These are phyloP conservation scores for Podarcis lilfordi DNA, from an alignment of 2,797 vertebrate genomes.

Conservation along the genomic window DNA sequence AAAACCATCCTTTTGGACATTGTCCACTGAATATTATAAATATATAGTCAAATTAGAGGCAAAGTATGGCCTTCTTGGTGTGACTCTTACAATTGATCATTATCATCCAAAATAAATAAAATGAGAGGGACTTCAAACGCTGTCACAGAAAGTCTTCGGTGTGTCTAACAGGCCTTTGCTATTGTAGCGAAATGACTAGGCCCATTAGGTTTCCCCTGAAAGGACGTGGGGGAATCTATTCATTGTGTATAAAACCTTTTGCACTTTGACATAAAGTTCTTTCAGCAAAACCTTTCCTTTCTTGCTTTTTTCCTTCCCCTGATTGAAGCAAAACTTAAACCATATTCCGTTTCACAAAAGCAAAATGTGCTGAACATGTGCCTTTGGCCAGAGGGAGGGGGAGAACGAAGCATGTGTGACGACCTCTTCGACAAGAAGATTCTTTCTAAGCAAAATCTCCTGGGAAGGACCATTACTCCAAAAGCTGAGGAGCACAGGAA, in stretches of 20 bases:
- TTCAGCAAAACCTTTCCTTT: constrained; percentile 65
- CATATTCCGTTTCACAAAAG: constrained; percentile 82
- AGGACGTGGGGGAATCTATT: constrained; percentile 36
- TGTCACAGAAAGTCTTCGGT: constrained; percentile 15
- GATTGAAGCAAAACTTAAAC: constrained; percentile 79
- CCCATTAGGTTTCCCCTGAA: constrained; percentile 59
- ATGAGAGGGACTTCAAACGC: constrained; percentile 57
- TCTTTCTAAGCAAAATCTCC: constrained; percentile 74
- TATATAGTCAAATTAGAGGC: constrained; percentile 66
- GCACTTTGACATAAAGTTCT: constrained; percentile 82
- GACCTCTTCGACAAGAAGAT: constrained; percentile 74
- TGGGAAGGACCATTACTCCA: constrained; percentile 77
- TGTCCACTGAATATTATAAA: constrained; percentile 64
- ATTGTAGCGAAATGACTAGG: constrained; percentile 56
- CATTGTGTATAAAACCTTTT: constrained; percentile 80
- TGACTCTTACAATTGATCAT: constrained; percentile 69
- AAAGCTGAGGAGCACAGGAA: constrained; percentile 77
- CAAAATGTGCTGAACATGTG: constrained; percentile 84
- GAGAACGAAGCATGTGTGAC: constrained; percentile 73
- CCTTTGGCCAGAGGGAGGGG: constrained; percentile 55
- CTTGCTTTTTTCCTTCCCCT: neutral
- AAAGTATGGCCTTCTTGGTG: constrained; percentile 66
- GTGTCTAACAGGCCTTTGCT: constrained; percentile 58
- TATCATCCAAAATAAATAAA: constrained; percentile 74
- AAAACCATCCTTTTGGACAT: constrained; percentile 62